phyloP scores from a whole-genome alignment of 2,113 vertebrate genomes.

The Grammomys surdaster region DNA sequence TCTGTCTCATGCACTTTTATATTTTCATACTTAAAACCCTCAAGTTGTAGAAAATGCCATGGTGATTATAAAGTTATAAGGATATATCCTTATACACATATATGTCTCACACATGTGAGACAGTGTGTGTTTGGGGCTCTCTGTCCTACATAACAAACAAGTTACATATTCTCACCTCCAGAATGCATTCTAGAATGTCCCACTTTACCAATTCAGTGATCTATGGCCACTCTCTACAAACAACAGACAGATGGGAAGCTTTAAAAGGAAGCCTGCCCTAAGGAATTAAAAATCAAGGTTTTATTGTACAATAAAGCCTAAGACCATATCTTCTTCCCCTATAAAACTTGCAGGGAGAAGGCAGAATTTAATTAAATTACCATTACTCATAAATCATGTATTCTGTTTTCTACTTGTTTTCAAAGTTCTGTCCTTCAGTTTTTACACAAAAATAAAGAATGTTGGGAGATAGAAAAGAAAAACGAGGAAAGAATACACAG shows the following conservation, averaged over 20 bases:
- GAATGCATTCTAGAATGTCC: background rate
- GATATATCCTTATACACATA: too few species aligned
- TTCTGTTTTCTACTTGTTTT: conserved; percentile 69
- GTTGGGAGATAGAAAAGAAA: background rate
- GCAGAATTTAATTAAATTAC: conserved; percentile 76
- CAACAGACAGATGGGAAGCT: conserved; percentile 59
- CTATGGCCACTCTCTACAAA: background rate
- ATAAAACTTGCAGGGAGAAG: conserved; percentile 70
- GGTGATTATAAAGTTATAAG: background rate
- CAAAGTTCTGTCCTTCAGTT: conserved; percentile 62
- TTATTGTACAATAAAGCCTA: conserved; percentile 71
- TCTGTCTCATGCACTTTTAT: background rate
- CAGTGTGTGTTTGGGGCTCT: background rate
- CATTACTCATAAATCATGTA: conserved; percentile 65
- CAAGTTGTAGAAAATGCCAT: background rate
- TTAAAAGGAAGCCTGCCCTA: conserved; percentile 44
- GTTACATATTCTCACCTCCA: background rate
- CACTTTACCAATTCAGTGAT: background rate
- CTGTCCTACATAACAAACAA: background rate
- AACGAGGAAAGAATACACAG: background rate
- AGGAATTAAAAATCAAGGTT: conserved; percentile 65
- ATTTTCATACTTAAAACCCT: background rate
- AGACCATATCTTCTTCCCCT: conserved; percentile 69
- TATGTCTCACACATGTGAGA: background rate
- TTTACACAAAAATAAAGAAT: conserved; percentile 47